These are phyloP conservation scores for Podabrus alpinus DNA, from an alignment of 2,888 invertebrate genomes.

Conservation along the genomic window DNA sequence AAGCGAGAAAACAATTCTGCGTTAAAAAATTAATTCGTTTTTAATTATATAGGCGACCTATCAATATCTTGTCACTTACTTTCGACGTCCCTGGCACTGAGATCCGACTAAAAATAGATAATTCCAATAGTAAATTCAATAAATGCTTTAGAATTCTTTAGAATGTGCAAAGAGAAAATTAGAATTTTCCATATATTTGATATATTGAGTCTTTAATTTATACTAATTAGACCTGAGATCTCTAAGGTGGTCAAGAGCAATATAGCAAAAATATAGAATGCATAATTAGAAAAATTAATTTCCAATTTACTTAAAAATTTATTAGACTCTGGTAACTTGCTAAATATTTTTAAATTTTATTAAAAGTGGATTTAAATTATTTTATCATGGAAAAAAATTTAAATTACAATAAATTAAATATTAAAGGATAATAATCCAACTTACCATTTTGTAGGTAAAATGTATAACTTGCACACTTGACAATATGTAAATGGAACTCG, in stretches of 20 bases:
- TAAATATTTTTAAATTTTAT: neutral
- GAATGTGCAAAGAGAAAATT: neutral
- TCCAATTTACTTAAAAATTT: no score
- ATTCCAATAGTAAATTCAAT: constrained; percentile 2
- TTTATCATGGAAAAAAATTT: neutral
- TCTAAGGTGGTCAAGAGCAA: no score
- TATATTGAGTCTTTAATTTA: neutral
- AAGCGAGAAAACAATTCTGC: constrained; percentile 7
- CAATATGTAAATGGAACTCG: constrained; percentile 75
- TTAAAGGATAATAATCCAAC: constrained; percentile 32
- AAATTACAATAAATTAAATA: no score
- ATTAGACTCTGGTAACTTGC: neutral
- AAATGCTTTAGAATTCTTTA: neutral
- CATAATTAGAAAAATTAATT: no score
- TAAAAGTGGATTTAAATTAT: neutral
- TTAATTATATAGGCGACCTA: neutral
- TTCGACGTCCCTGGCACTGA: constrained; percentile 85
- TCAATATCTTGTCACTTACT: constrained; percentile 67
- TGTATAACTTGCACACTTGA: constrained; percentile 66
- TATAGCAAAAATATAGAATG: no score
- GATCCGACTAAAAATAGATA: constrained; percentile 71
- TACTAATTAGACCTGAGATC: no score
- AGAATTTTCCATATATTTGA: neutral
- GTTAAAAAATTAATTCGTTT: neutral
- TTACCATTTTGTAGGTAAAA: constrained; percentile 55